phyloP scores from a whole-genome alignment of 2,797 vertebrate species.

The Botia almorhae region DNA sequence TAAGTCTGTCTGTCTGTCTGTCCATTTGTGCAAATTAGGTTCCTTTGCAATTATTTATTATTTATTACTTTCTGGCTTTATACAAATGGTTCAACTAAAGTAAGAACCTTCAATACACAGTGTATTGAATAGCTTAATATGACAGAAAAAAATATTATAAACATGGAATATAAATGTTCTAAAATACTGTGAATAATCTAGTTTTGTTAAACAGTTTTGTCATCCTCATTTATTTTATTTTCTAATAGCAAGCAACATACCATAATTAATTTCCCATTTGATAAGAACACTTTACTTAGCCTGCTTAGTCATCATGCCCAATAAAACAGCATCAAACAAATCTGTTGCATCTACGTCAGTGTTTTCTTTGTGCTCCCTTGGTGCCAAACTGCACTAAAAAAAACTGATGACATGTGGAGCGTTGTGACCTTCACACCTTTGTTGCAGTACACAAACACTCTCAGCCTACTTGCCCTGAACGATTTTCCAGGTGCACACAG shows the following conservation, averaged over 20 bases:
- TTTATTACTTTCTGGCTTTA: too few species aligned
- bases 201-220: not conserved
- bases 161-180: not conserved
- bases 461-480: slow-evolving; percentile 75
- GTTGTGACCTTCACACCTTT: slow-evolving; percentile 72
- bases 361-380: slow-evolving; percentile 61
- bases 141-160: not conserved
- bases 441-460: slow-evolving; percentile 60
- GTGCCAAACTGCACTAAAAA: slow-evolving; percentile 71
- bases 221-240: not conserved
- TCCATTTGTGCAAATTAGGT: not conserved
- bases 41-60: too few species aligned
- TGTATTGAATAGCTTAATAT: not conserved
- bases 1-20: not conserved
- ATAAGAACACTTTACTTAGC: not conserved
- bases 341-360: slow-evolving; percentile 67
- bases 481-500: slow-evolving; percentile 69
- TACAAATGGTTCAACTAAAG: too few species aligned
- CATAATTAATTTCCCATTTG: slow-evolving; percentile 5
- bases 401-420: slow-evolving; percentile 72
- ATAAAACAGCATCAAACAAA: slow-evolving; percentile 38
- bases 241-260: not conserved
- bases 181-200: not conserved
- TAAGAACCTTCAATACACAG: too few species aligned
- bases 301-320: slow-evolving; percentile 21